Base-by-base conservation (phyloP, 2,797 vertebrate genomes). In the Gymnothorax javanicus region DNA sequence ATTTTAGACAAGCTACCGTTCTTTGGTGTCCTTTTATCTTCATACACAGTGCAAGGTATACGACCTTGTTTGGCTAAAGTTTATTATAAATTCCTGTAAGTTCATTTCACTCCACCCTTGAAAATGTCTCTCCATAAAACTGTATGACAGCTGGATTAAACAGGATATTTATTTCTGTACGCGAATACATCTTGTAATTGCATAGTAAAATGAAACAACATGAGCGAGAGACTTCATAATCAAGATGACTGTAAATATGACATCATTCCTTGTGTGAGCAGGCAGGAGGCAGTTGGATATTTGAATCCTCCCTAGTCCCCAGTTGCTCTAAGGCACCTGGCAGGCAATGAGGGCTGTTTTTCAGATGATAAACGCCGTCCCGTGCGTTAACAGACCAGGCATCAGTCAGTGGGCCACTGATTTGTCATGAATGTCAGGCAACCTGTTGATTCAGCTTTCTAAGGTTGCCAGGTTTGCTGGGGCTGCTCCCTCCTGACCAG, bases 141-240 rank as follows among this genome's bases (percentile, higher is more conserved):
- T 73, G 67, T 11, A 33, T 11, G 33, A 17, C 33, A 73, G 33
- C 33, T 12, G 71, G 71, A 33, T 27, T 73, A 27, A 43, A 73
- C 71, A 43, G 71, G 64, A n/a, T 33, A 77, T 77, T 77, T 77
- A 77, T 77, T 77, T 50, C 11, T n/a, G 7, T 54, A n/a, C 77
- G 23, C 27, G 8, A 56, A 13, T 50, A 23, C 20, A 20, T 54
- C 9, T 43, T 52, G 43, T 20, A 50, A 77, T 43, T 77, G 7
- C 43, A 20, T n/a, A 20, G 52, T 23, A 81, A 81, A 81, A 81
- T 56, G 50, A 81, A 81, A 23, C 77, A 81, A 56, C 50, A 54
- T 56, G 25, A 81, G 11, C 12, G 43, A 20, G 5, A 56, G 23
- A 7, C 52, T 81, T 56, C 52, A 83, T 59, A 59, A 27, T 83